Base-by-base conservation (phyloP, 2,113 vertebrate genomes). In the Sinocyclocheilus anshuiensis region DNA sequence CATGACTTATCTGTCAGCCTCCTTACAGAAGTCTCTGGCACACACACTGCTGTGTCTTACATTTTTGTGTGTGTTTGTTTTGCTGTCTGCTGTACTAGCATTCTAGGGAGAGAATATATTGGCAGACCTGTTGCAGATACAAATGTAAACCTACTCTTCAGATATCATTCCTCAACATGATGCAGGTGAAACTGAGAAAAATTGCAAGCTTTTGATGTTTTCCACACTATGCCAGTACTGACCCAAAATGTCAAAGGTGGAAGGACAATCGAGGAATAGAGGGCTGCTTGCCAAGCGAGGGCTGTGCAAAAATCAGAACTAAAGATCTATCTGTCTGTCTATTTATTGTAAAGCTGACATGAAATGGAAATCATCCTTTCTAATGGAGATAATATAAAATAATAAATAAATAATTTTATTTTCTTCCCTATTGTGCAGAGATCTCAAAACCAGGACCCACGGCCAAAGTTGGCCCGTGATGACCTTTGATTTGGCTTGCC, bases 1-100 rank as follows among this genome's bases (percentile, higher is more conserved):
- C 78, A 65, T 63, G 77, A 75, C 55, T 81, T 81, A 75, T 61
- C 78, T 74, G 77, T 81, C 77, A 86, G 22, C 26, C 36, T 24
- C 84, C 50, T 36, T 55, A 55, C 45, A 80, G 77, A 79, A 84
- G 55, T 75, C 16, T 76, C 26, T 59, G 48, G 65, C 77, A 74
- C 74, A 85, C 7, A 55, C 84, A 69, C 55, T 33, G 42, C 42
- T 50, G 42, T 82, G 42, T 26, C 39, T 67, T 50, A 26, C 20
- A 26, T 67, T 81, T 45, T 45, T 63, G 13, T 79, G 16, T 59
- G 39, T 79, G 59, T 67, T 81, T 81, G 57, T 24, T 81, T 24
- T 42, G 36, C 78, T 42, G 22, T 80, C 78, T 24, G 75, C 24
- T 33, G n/a, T 77, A 50, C 24, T 77, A 29, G 24, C 24, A 63